Conservation (phyloP, 2,113 vertebrate genomes). For the Ia io region DNA sequence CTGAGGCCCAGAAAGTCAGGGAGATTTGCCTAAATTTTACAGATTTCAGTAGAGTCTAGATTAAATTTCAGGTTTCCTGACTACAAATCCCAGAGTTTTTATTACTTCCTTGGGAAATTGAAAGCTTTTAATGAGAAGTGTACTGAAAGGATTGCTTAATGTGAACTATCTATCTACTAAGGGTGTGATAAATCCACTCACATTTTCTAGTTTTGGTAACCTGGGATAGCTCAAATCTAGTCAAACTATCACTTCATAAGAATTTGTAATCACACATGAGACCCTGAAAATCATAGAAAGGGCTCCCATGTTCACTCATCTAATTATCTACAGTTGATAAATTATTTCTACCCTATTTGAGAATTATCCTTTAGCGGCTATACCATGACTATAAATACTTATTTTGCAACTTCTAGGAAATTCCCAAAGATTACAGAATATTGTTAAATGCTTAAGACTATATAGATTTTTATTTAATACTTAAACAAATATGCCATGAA, state of each 20-base stretch:
- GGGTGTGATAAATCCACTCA: not conserved
- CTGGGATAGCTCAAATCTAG: not conserved
- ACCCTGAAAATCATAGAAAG: not conserved
- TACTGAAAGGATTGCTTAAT: not conserved
- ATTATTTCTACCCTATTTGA: not conserved
- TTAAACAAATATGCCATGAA: not conserved
- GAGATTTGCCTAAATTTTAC: not conserved
- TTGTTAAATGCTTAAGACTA: not conserved
- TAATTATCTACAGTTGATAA: not conserved
- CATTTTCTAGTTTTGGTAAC: not conserved
- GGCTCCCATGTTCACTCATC: not conserved
- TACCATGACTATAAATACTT: not conserved
- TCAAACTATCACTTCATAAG: not conserved
- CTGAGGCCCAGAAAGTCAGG: not conserved
- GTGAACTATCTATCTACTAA: not conserved
- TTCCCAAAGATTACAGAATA: not conserved
- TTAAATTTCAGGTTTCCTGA: not conserved
- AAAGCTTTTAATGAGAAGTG: not conserved
- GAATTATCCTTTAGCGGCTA: not conserved
- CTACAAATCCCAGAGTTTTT: not conserved
- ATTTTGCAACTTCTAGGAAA: not conserved
- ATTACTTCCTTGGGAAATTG: not conserved
- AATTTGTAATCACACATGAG: not conserved
- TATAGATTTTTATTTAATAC: not conserved
- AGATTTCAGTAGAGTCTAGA: not conserved